These are phyloP conservation scores for Eumeta japonica DNA, from an alignment of 1,140 invertebrate species.

Conservation along the genomic window DNA sequence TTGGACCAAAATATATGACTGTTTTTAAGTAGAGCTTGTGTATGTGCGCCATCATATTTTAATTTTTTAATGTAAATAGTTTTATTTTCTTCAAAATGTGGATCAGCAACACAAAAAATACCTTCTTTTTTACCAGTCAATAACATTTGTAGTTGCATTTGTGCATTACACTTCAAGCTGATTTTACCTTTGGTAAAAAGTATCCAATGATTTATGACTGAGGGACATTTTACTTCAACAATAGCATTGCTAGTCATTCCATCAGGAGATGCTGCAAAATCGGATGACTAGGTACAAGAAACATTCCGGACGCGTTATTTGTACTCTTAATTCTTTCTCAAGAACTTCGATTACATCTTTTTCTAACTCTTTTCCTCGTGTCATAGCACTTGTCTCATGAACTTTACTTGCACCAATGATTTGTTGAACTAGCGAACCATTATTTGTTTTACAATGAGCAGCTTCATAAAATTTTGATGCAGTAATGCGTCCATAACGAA, in stretches of 20 bases:
- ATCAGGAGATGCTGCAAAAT: slow-evolving; percentile 1
- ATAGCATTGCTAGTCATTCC: slow-evolving; percentile 1
- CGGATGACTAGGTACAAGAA: background rate
- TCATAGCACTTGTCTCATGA: background rate
- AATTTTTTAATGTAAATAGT: slow-evolving; percentile 1
- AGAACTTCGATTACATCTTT: slow-evolving; percentile 1
- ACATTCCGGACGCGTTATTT: slow-evolving; percentile 1
- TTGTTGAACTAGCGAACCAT: slow-evolving; percentile 1
- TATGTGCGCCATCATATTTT: slow-evolving; percentile 1
- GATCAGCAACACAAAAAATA: background rate
- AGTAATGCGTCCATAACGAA: slow-evolving; percentile 1
- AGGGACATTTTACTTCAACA: slow-evolving; percentile 1
- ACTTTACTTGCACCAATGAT: slow-evolving; percentile 1
- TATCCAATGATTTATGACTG: slow-evolving; percentile 1
- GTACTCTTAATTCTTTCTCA: slow-evolving; percentile 1
- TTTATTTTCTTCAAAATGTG: slow-evolving; percentile 1
- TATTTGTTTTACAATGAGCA: slow-evolving; percentile 1
- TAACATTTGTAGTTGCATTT: slow-evolving; percentile 1
- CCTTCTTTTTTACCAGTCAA: slow-evolving; percentile 1
- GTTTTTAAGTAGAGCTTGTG: background rate
- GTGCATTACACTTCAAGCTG: slow-evolving; percentile 1
- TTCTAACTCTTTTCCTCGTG: slow-evolving; percentile 1
- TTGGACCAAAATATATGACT: slow-evolving; percentile 1
- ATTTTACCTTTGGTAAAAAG: background rate
- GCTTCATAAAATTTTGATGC: slow-evolving; percentile 1